phyloP scores from a whole-genome alignment of 1,140 invertebrate species.

The Ectropis grisescens region DNA sequence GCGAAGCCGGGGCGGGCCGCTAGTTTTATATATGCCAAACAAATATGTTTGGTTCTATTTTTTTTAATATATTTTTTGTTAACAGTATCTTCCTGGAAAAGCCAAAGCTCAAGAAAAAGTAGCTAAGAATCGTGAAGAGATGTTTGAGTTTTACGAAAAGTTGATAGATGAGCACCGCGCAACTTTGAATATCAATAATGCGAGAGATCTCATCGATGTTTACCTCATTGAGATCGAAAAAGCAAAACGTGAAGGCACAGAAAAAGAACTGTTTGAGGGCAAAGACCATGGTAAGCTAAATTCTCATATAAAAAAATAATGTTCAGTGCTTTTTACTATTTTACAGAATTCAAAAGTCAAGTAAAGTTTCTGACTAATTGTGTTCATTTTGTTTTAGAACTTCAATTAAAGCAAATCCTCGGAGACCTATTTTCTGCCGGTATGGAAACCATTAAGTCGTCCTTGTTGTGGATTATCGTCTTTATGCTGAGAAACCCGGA shows the following conservation, averaged over 20 bases:
- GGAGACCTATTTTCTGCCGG: slow-evolving; percentile 93
- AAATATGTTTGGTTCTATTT: too few relatives aligned
- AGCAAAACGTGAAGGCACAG: slow-evolving; percentile 80
- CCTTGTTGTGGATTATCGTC: slow-evolving; percentile 89
- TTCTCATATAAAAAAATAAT: slow-evolving; percentile 3
- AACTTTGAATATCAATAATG: slow-evolving; percentile 80
- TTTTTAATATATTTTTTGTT: too few relatives aligned
- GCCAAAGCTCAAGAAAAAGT: slow-evolving; percentile 81
- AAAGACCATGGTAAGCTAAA: slow-evolving; percentile 77
- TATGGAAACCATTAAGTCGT: slow-evolving; percentile 94
- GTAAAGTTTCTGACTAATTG: too few relatives aligned
- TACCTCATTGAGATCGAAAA: slow-evolving; percentile 89
- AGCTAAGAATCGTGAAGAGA: slow-evolving; percentile 84
- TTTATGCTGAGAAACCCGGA: slow-evolving; percentile 91
- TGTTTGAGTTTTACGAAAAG: slow-evolving; percentile 86
- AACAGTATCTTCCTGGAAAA: slow-evolving; percentile 82
- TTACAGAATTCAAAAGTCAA: too few relatives aligned
- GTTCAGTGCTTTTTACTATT: too few relatives aligned
- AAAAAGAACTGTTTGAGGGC: slow-evolving; percentile 82
- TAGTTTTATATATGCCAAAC: too few relatives aligned
- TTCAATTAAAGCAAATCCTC: slow-evolving; percentile 91
- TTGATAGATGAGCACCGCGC: slow-evolving; percentile 84
- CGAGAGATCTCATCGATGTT: slow-evolving; percentile 88
- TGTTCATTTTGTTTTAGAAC: slow-evolving; percentile 74
- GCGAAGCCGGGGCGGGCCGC: too few relatives aligned